phyloP scores from a whole-genome alignment of 2,797 vertebrate species.

The Tenualosa thibaudeaui region DNA sequence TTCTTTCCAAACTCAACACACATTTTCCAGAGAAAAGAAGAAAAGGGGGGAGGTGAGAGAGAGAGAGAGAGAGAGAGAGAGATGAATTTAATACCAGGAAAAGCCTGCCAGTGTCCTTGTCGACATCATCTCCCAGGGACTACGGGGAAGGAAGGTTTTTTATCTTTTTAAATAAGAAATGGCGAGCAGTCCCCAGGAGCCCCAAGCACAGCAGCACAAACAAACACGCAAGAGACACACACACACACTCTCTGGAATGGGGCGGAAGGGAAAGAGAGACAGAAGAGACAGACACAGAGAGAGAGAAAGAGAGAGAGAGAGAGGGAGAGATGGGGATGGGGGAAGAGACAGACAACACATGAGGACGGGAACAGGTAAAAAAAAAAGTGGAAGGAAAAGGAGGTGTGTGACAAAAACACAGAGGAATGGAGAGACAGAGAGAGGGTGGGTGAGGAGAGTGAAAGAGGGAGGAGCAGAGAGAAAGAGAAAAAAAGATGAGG shows the following conservation, averaged over 20 bases:
- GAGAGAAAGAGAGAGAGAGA: background rate
- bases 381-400: background rate
- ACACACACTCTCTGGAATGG: slow-evolving; percentile 57
- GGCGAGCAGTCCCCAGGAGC: slow-evolving; percentile 51
- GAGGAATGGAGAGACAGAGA: slow-evolving; percentile 27
- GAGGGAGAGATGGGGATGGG: slow-evolving; percentile 11
- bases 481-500: slow-evolving; percentile 57
- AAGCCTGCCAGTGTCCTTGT: slow-evolving; percentile 64
- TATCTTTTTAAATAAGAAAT: slow-evolving; percentile 62
- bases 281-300: slow-evolving; percentile 7
- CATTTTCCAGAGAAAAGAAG: slow-evolving; percentile 70
- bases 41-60: slow-evolving; percentile 26
- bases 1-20: slow-evolving; percentile 74
- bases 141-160: slow-evolving; percentile 62
- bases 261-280: slow-evolving; percentile 41
- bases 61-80: slow-evolving; percentile 13
- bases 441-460: slow-evolving; percentile 17
- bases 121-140: slow-evolving; percentile 65
- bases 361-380: slow-evolving; percentile 34
- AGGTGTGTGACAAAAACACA: slow-evolving; percentile 37
- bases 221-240: slow-evolving; percentile 61
- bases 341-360: background rate
- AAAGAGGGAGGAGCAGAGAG: background rate
- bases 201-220: slow-evolving; percentile 51
- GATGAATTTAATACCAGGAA: slow-evolving; percentile 64